Conservation (phyloP, 2,888 invertebrate genomes). For the Drosophila helvetica region DNA sequence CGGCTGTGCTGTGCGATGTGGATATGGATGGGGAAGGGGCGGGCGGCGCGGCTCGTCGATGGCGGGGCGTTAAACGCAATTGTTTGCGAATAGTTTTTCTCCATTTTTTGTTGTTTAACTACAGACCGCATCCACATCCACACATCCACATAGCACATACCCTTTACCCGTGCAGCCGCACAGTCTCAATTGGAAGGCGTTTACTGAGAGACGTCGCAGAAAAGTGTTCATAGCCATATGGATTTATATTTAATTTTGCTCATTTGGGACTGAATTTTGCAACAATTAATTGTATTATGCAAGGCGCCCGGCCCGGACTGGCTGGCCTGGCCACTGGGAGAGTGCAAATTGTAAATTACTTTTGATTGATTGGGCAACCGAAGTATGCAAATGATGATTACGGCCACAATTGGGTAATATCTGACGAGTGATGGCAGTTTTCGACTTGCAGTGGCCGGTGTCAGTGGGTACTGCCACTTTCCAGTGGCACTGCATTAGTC, state of each 20-base stretch:
- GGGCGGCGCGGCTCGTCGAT: not conserved
- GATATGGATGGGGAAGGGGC: not conserved
- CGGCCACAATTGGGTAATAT: constrained; percentile 22
- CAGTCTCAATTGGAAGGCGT: constrained; percentile 39
- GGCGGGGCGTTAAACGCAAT: constrained; percentile 56
- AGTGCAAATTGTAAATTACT: constrained; percentile 29
- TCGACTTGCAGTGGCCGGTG: constrained; percentile 19
- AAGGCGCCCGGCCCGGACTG: constrained; percentile 17
- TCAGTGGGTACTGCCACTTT: constrained; percentile 2
- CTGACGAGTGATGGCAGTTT: constrained; percentile 2
- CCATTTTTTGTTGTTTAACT: constrained; percentile 20
- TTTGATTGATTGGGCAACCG: constrained; percentile 37
- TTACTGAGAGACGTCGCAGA: constrained; percentile 23
- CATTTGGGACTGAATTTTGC: constrained; percentile 46
- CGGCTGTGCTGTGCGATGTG: constrained; percentile 1
- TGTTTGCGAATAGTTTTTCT: constrained; percentile 54
- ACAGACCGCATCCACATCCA: constrained; percentile 26
- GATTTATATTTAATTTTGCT: constrained; percentile 40
- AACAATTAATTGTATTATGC: constrained; percentile 42
- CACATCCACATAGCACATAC: not conserved
- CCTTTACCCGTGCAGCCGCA: constrained; percentile 2
- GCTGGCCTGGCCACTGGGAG: constrained; percentile 12
- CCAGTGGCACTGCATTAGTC: not conserved
- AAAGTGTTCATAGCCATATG: constrained; percentile 14
- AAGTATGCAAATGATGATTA: constrained; percentile 36